Base-by-base conservation (phyloP, 2,888 invertebrate species). In the Eupithecia subumbrata region DNA sequence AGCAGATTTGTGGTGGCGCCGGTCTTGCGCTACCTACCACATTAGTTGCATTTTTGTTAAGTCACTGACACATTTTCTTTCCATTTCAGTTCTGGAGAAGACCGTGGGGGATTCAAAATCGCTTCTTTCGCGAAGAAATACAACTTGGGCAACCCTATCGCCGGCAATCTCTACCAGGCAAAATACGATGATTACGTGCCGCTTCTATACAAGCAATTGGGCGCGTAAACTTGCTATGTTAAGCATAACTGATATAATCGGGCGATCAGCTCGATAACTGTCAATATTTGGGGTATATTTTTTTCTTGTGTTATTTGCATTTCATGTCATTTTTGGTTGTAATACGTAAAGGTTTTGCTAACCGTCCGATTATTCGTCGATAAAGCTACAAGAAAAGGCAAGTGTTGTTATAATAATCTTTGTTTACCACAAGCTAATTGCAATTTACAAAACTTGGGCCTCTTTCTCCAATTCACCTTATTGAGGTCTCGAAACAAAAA, bases 121-220 rank as follows among this genome's bases (percentile, higher is more conserved):
- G 82, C 91, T 71, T 96, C 96, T 25, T 97, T 97, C 87, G 97
- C 97, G 0, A 86, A 94, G 69, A 97, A 98, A 85, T 96, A 98
- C 90, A 95, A 96, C 22, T 93, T 98, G 14, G 97, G 96, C 4
- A 93, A 96, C 73, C 97, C 98, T 0, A 89, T 98, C 71, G 97
- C 97, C 77, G 98, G 97, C 30, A 98, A 98, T 87, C 96, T 97
- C 88, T 98, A 96, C 89, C 96, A 97, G 88, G 98, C 98, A 0
- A 94, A 97, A 84, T 98, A 95, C 88, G 98, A 98, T 86, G 97
- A 97, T 83, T 98, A 98, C 84, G 98, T 98, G 18, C 97, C 95
- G 0, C 83, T 92, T 0, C 85, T 96, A 3, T 94, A 94, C 88
- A 89, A 94, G 76, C 93, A 95, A 80, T 89, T 95, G 4, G 92